Evolutionary conservation across 2,113 vertebrate genomes (phyloP), one percentile per base, ranked within the genome.

Genomic region (Alosa alosa): DNA sequence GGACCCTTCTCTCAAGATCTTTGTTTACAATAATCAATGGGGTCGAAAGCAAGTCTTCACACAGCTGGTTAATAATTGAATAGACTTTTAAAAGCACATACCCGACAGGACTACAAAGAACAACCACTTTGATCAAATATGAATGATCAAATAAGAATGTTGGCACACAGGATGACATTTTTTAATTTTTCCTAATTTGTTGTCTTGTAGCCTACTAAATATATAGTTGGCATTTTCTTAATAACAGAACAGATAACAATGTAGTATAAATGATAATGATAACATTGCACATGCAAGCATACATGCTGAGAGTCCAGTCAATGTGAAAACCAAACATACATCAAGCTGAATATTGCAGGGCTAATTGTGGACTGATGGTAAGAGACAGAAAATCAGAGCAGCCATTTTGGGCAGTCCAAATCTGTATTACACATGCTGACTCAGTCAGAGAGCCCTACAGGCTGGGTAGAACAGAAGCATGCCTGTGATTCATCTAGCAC

Each of bases 401-500:
- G 72, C 72, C 72, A 78, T 78, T 78, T 78, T 78, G 72, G 72
- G 36, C 11, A 75, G 68, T 9, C 25, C 68, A 75, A 75, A 39
- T 39, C 25, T 39, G 68, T 39, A 78, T 36, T 78, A 78, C 72
- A 78, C 72, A 78, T 78, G 72, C 72, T 78, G 72, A 78, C 72
- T 78, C 72, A 78, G 25, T 41, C 1, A 78, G 72, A 44, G 41
- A 44, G 2, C 72, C 72, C 36, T 41, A 11, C 20, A 39, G 36
- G 72, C 36, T 4, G 72, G 31, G 25, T 13, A 39, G 11, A 39
- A 41, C 72, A 36, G 11, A 78, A 36, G 31, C 72, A 78, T 36
- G 31, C 31, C 72, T 39, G 31, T 78, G 72, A 78, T 39, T 78
- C 72, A 78, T 78, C 11, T 10, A 78, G 3, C 36, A 39, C 64